Evolutionary conservation across 2,113 vertebrate species (phyloP).

Genomic region (Tupaia tana): DNA sequence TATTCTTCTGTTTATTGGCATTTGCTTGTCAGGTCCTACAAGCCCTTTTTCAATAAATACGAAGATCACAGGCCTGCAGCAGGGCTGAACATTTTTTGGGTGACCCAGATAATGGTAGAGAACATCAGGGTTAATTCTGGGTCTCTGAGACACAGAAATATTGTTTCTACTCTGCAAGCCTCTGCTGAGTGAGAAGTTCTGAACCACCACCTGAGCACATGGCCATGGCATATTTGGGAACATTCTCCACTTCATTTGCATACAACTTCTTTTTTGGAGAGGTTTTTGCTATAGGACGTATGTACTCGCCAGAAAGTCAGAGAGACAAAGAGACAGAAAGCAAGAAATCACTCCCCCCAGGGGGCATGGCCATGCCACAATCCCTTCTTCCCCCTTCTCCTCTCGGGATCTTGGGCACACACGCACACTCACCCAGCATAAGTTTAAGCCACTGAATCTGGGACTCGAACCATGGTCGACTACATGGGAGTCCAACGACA

Average conservation of each 20-base stretch:
- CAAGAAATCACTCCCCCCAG: too few relatives aligned
- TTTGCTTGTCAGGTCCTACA: not conserved
- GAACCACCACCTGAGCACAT: fast-evolving
- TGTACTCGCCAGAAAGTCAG: too few relatives aligned
- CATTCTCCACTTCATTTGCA: not conserved
- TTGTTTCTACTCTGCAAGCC: not conserved
- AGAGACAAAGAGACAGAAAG: too few relatives aligned
- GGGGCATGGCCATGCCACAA: too few relatives aligned
- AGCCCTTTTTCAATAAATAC: not conserved
- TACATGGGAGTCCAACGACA: too few relatives aligned
- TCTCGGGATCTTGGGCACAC: too few relatives aligned
- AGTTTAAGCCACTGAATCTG: too few relatives aligned
- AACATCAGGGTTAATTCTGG: not conserved
- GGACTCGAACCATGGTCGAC: too few relatives aligned
- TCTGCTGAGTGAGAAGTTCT: not conserved
- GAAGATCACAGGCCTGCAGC: not conserved
- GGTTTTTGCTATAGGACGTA: too few relatives aligned
- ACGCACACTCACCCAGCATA: too few relatives aligned
- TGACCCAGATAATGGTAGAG: not conserved
- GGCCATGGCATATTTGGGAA: not conserved
- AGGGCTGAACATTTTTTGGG: not conserved
- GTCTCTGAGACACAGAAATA: not conserved
- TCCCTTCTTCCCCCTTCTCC: too few relatives aligned
- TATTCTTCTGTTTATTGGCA: not conserved
- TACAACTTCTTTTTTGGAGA: too few relatives aligned